Percentiles rank a stretch among this genome's conserved stretches.
Evolutionary conservation across 2,888 invertebrate species (phyloP).

Genomic region (Drosophila paracracens): DNA sequence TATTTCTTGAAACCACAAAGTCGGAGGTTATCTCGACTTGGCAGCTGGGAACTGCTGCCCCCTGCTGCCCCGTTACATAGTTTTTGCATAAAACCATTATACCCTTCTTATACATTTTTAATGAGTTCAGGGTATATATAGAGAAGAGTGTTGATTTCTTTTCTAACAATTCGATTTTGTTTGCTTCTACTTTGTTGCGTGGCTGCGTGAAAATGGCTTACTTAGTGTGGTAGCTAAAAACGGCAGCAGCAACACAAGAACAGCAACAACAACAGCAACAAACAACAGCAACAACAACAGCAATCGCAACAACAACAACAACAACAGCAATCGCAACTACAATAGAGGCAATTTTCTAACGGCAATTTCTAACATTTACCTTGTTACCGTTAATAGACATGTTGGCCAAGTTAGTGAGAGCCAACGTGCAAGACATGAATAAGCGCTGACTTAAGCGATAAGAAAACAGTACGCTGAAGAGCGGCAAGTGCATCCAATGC

Average conservation of each 20-base stretch:
- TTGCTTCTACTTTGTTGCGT: conserved; percentile 21
- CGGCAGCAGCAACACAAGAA: conserved; percentile 19
- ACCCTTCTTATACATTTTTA: background rate
- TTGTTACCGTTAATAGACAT: conserved; percentile 81
- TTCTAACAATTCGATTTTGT: conserved; percentile 24
- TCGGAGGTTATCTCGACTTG: background rate
- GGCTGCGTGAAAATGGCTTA: conserved; percentile 46
- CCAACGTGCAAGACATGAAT: conserved; percentile 69
- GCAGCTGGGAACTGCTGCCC: background rate
- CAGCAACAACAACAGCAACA: conserved; percentile 26
- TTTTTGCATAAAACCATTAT: background rate
- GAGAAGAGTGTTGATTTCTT: conserved; percentile 12
- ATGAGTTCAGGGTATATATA: background rate
- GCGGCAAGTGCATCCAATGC: conserved; percentile 8
- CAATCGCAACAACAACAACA: conserved; percentile 26
- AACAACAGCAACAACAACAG: conserved; percentile 23
- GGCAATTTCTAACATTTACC: conserved; percentile 80
- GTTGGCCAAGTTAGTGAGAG: conserved; percentile 77
- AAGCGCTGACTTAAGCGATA: conserved; percentile 50
- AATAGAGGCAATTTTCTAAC: conserved; percentile 73
- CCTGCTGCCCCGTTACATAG: background rate
- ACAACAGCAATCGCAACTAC: conserved; percentile 27
- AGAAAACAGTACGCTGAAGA: conserved; percentile 9
- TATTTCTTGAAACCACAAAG: background rate
- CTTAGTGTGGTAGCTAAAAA: conserved; percentile 46